Evolutionary conservation across 2,113 vertebrate species (phyloP), one percentile per base, ranked within the genome.

Genomic region (Lepisosteus oculatus): DNA sequence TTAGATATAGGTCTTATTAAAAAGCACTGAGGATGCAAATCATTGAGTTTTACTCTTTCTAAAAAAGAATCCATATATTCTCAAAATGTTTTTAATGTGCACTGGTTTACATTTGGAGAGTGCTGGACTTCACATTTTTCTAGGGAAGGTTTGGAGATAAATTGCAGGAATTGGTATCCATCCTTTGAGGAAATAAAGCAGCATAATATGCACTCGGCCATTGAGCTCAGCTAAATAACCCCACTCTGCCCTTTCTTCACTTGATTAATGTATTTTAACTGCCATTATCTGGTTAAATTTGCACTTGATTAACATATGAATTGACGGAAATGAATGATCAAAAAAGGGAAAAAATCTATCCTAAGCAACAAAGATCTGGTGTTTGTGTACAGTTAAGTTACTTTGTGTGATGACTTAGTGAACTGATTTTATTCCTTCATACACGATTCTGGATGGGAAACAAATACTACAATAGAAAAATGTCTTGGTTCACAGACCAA

Each of bases 271-370:
- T 62, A 12, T 47, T 65, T 74, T 65, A 8, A 70, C 12, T 44
- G 62, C 45, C 62, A 42, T 43, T 3, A 65, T 65, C 17, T 65
- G 13, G 17, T 3, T 65, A 65, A 63, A 74, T 68, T 68, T 55
- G 67, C 59, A 68, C 45, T 55, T 74, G 13, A 63, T 74, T 69
- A 62, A 47, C 67, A 71, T 71, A 61, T 62, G 59, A 59, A 61
- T 62, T 8, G 9, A 29, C 29, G 55, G 69, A 13, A 61, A 17
- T 17, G 13, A 12, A 29, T 51, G 43, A 51, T 51, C 56, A 61
- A 15, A 71, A 44, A 45, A 3, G n/a, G 29, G 29, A 29, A 29
- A 29, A 29, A 29, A 29, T 29, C 29, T 11, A 42, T 57, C 29
- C 41, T 44, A 6, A 67, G 54, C n/a, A 9, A 14, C 45, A 43